phyloP scores from a whole-genome alignment of 2,113 vertebrate species.

The Stegastes partitus region DNA sequence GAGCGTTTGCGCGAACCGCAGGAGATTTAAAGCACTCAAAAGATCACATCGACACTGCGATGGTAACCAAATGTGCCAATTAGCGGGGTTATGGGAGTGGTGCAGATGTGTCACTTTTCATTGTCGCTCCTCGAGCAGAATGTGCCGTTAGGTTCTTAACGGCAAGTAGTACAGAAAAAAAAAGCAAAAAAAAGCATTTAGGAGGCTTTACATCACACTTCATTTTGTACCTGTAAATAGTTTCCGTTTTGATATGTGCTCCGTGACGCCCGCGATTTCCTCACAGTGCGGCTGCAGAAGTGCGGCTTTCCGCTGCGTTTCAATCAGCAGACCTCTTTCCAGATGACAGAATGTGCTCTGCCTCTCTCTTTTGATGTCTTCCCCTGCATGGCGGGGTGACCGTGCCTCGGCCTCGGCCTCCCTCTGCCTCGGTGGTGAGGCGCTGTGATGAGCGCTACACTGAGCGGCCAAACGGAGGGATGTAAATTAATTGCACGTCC shows the following conservation, averaged over 20 bases:
- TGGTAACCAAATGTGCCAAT: background rate
- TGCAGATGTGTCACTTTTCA: background rate
- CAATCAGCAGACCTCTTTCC: background rate
- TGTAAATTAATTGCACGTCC: background rate
- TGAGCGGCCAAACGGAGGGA: background rate
- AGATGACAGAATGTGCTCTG: constrained; percentile 14
- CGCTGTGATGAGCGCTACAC: background rate
- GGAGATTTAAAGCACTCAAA: constrained; percentile 5
- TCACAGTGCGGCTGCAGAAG: background rate
- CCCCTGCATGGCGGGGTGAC: constrained; percentile 2
- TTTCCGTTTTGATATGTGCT: no score
- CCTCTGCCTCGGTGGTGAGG: background rate
- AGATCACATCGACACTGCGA: background rate
- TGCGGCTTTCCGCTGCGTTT: no score
- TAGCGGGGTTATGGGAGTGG: background rate
- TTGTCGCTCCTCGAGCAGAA: background rate
- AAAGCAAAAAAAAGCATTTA: background rate
- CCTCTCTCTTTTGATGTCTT: no score
- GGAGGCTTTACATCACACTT: background rate
- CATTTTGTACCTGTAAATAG: no score
- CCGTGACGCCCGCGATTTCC: no score
- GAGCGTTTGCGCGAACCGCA: background rate
- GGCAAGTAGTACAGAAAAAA: background rate
- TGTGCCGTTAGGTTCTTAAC: background rate
- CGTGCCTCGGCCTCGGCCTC: background rate